Evolutionary conservation across 2,888 invertebrate genomes (phyloP), one percentile per base, ranked within the genome.

Genomic region (Acanthosepion lycidas): DNA sequence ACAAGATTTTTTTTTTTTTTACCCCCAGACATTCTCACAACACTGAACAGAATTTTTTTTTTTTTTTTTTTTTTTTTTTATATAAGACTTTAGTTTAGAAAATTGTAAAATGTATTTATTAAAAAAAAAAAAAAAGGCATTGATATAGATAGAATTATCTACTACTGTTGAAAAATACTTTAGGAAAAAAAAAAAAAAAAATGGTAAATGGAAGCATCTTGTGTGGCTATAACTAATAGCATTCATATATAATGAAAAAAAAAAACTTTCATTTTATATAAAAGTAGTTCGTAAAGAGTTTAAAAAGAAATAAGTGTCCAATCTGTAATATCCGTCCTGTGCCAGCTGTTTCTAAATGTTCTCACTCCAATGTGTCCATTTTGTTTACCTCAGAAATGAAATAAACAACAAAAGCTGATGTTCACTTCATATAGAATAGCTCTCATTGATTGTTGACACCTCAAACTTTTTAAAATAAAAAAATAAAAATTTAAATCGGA

Each of bases 341-440:
- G n/a, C n/a, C 78, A 78, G 78, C 78, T 78, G 78, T 78, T 78
- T 78, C 78, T 78, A 78, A 78, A 78, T 78, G 78, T 78, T 78
- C 78, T 78, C n/a, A 78, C 33, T 78, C 78, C 78, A 78, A 78
- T 78, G n/a, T 78, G 78, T 78, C 78, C 78, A 78, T 18, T 78
- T 78, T n/a, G n/a, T 78, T 78, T 33, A n/a, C n/a, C n/a, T 78
- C 15, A n/a, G n/a, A 78, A 78, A 78, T 78, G n/a, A 15, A 78
- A n/a, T 78, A 78, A 78, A 78, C n/a, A 78, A 59, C 59, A 59
- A 55, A 59, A 15, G 78, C n/a, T 78, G 78, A 78, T 78, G 78
- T 78, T 78, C n/a, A 78, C n/a, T 78, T 78, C 78, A 78, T 78
- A 78, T 78, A 78, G 9, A n/a, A 33, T n/a, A 78, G 12, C 59